Base-by-base conservation (phyloP, 1,140 invertebrate species). In the Samia ricini region DNA sequence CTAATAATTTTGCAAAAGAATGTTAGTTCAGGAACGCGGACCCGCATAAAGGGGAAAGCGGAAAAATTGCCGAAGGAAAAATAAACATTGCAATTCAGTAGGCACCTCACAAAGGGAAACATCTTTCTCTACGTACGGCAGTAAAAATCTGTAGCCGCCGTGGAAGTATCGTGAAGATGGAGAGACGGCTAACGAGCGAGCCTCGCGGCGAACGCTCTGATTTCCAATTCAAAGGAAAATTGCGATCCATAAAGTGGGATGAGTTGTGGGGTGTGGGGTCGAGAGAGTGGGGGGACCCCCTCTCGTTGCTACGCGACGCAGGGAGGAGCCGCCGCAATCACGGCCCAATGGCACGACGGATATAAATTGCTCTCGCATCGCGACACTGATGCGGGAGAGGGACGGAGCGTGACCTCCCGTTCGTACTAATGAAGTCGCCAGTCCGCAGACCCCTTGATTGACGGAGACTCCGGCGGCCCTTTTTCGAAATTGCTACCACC, bases 261-360 rank as follows among this genome's bases (percentile, higher is more conserved):
- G 81, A 73, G 79, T 77, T 77, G 86, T 79, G 88, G 82, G 83
- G 87, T 79, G 84, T 88, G 85, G n/a, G n/a, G n/a, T n/a, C n/a
- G 87, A 83, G 85, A 81, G 88, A 83, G 83, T 88, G 80, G 85
- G 91, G 87, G 82, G 79, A 78, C 79, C 76, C 79, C 77, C 78
- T 80, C 71, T 86, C 86, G 92, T 93, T 86, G 89, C 91, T 90
- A 92, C 90, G 92, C 81, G 91, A 93, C 92, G 86, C 89, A 90
- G 91, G 91, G 91, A 90, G 91, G 90, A 89, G 89, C 76, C 80
- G 73, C 86, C 79, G 81, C 82, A 91, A 91, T 91, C 90, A 90
- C 87, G 84, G 90, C 85, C 88, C 90, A 91, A 91, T 91, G 72
- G 90, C 86, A 88, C 89, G 91, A 91, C 91, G 91, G 91, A 91